phyloP scores from a whole-genome alignment of 2,888 invertebrate genomes.

The Pherbina coryleti region DNA sequence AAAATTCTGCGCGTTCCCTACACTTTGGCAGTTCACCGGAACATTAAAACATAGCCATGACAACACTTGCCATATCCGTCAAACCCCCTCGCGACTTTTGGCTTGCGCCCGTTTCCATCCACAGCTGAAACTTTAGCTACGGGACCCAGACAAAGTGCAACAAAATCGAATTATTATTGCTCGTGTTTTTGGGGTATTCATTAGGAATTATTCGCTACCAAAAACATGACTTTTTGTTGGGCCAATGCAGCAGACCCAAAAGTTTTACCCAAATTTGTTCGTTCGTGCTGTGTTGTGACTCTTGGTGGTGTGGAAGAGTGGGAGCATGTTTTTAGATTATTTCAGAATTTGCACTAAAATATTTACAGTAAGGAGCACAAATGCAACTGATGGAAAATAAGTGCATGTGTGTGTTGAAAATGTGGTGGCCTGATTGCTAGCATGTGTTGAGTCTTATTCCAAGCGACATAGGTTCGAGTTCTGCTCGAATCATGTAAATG shows the following conservation, averaged over 20 bases:
- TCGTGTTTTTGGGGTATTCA: conserved; percentile 28
- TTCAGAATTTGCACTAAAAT: neutral
- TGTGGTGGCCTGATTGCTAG: too few species aligned
- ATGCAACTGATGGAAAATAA: neutral
- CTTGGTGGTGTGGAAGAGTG: neutral
- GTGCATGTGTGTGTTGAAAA: too few species aligned
- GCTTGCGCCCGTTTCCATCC: neutral
- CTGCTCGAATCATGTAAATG: too few species aligned
- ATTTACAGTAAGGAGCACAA: neutral
- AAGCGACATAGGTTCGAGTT: too few species aligned
- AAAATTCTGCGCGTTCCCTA: conserved; percentile 16
- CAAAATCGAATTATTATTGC: conserved; percentile 38
- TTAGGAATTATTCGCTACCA: conserved; percentile 2
- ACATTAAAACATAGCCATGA: conserved; percentile 25
- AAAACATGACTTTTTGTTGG: conserved; percentile 18
- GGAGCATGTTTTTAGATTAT: neutral
- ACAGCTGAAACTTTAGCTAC: neutral
- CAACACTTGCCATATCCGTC: conserved; percentile 32
- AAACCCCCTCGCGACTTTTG: neutral
- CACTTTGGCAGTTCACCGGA: conserved; percentile 20
- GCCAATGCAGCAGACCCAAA: neutral
- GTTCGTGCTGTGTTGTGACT: neutral
- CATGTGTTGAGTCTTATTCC: too few species aligned
- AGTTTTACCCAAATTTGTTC: neutral
- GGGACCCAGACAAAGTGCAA: conserved; percentile 7